Percentiles rank a stretch among this genome's conserved stretches.
These are phyloP conservation scores for Drosophila nr. medialis DNA, from an alignment of 2,888 invertebrate genomes.

Conservation along the genomic window DNA sequence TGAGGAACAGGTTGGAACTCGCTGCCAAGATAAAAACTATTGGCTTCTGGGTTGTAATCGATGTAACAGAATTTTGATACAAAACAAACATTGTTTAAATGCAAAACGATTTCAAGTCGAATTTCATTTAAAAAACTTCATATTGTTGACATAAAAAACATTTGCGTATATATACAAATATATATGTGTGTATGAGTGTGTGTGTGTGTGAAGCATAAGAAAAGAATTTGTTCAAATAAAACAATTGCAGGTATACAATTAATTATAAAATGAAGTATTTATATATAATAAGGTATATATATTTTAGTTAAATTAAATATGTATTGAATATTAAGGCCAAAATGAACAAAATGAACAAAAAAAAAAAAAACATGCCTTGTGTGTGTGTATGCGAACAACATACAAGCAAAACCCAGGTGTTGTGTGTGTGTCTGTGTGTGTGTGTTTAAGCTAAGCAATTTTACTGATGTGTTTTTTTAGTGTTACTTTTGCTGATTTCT, in stretches of 20 bases:
- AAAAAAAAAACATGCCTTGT: not conserved
- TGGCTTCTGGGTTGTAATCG: slow-evolving; percentile 15
- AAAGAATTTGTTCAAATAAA: slow-evolving; percentile 21
- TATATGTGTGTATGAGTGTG: not conserved
- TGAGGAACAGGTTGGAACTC: not conserved
- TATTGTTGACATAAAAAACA: slow-evolving; percentile 21
- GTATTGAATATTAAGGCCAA: slow-evolving; percentile 43
- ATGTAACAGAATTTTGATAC: slow-evolving; percentile 64
- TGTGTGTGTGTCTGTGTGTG: slow-evolving; percentile 22
- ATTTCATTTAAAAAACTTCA: slow-evolving; percentile 26
- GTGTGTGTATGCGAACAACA: slow-evolving; percentile 46
- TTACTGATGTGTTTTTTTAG: too few relatives aligned
- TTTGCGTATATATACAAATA: not conserved
- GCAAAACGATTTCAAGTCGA: slow-evolving; percentile 27
- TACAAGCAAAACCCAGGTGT: slow-evolving; percentile 37
- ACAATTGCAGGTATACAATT: too few relatives aligned
- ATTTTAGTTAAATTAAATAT: slow-evolving; percentile 5
- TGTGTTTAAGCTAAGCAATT: slow-evolving; percentile 22
- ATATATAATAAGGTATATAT: slow-evolving; percentile 32
- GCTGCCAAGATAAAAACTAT: slow-evolving; percentile 27
- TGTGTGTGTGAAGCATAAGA: slow-evolving; percentile 2
- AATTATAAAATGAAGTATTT: slow-evolving; percentile 21
- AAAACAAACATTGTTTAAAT: slow-evolving; percentile 57
- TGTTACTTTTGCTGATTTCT: slow-evolving; percentile 18
- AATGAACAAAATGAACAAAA: not conserved